phyloP scores from a whole-genome alignment of 2,888 invertebrate species.

The Eutolmus rufibarbis region DNA sequence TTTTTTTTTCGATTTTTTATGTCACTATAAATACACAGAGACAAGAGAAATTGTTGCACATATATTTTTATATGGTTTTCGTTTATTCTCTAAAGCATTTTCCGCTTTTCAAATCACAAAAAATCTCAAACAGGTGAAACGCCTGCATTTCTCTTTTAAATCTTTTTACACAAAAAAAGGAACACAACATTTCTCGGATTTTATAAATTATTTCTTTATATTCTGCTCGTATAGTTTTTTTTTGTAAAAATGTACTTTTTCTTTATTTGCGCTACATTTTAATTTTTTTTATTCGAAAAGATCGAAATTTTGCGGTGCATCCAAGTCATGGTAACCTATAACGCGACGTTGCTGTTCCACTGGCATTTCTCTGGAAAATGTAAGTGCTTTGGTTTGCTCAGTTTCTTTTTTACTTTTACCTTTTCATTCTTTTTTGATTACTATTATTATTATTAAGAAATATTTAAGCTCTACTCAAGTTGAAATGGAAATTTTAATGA shows the following conservation, averaged over 20 bases:
- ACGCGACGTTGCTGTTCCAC: conserved; percentile 78
- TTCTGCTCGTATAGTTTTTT: neutral
- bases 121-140: neutral
- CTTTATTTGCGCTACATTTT: neutral
- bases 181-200: neutral
- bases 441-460: neutral
- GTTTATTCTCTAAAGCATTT: neutral
- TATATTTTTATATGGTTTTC: neutral
- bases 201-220: neutral
- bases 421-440: neutral
- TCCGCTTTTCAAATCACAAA: neutral
- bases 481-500: neutral
- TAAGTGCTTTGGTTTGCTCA: conserved; percentile 48
- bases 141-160: neutral
- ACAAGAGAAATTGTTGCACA: neutral
- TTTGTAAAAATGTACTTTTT: neutral
- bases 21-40: neutral
- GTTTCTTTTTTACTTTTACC: neutral
- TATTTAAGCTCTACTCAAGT: neutral
- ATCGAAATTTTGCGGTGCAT: conserved; percentile 83
- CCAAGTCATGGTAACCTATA: conserved; percentile 89
- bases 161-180: neutral
- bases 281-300: conserved; percentile 66
- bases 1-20: neutral
- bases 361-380: conserved; percentile 69